Base-by-base conservation (phyloP, 2,797 vertebrate species). In the Mormyrops boulengeri region DNA sequence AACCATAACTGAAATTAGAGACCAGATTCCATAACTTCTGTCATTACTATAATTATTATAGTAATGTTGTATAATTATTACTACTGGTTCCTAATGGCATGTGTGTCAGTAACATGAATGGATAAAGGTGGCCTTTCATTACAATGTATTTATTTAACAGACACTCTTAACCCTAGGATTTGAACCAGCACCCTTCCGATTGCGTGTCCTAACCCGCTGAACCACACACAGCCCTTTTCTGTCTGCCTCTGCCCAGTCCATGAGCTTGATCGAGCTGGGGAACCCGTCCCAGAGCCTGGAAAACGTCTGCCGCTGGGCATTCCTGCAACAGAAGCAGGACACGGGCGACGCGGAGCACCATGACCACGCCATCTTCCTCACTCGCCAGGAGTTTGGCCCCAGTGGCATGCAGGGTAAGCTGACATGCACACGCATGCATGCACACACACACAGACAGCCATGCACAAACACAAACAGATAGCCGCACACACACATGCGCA, bases 301-400 rank as follows among this genome's bases (percentile, higher is more conserved):
- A 94, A 99, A 99, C 0, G 98, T 99, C 92, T 99, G 98, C 91
- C 97, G 97, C 89, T 99, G 98, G 98, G 98, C 98, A 11, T 99
- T 97, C 91, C 90, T 98, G 90, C 98, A 99, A 86, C 98, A 98
- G 96, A 99, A 99, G 90, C 95, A 97, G 0, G 98, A 99, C 93
- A 96, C 96, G 0, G 97, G 94, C 12, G 98, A 99, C 0, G 95
- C 97, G 0, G 98, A 99, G 73, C 97, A 99, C 87, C 98, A 99
- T 0, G 98, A 99, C 92, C 98, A 99, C 0, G 98, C 98, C 77
- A 99, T 99, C 94, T 99, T 99, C 93, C 98, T 99, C 92, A 99
- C 98, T 0, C 95, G 98, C 52, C 98, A 99, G 94, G 96, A 96
- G 91, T 99, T 99, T 57, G 98, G 98, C 4, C 98, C 98, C 4